Evolutionary conservation across 2,888 invertebrate genomes (phyloP), one percentile per base, ranked within the genome.

Genomic region (Omphaloscelis lunosa): DNA sequence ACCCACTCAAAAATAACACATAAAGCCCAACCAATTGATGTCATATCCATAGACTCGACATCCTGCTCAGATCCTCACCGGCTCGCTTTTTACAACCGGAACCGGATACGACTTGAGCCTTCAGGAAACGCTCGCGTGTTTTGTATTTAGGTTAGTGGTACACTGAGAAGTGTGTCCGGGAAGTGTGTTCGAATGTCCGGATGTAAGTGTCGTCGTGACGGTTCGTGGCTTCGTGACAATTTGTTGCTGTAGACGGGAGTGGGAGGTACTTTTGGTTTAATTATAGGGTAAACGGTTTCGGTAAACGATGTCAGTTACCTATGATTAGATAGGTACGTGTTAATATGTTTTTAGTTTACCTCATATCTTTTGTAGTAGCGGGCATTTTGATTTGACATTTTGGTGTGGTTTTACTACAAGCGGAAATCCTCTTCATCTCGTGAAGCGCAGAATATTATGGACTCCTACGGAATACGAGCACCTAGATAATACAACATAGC

Each of bases 41-140:
- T 71, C 88, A 77, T 69, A 69, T 92, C 91, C 80, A 90, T 83
- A 67, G 71, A 53, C 73, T 87, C 63, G 85, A 92, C 83, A 90
- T 92, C 91, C 72, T 65, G 85, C 89, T 85, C 82, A 86, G 89
- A 91, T 92, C 91, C 93, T 91, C 91, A 89, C 88, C 89, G 92
- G 93, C 88, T 92, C 92, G 93, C 93, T 95, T 95, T 95, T 95
- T 95, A 95, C 94, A 93, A 92, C 94, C 91, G 96, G 96, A 96
- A 95, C 63, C 95, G 96, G 96, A 96, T 95, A 94, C 94, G 91
- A 92, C 94, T 94, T 93, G 94, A 94, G 94, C 95, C 94, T 96
- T 92, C 95, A 95, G 96, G 96, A 96, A 96, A 95, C 91, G 96
- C 94, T 95, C 93, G 96, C 96, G 96, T 96, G 96, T 95, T 95